Evolutionary conservation across 2,888 invertebrate species (phyloP), one percentile per base, ranked within the genome.

Genomic region (Thymelicus acteon): DNA sequence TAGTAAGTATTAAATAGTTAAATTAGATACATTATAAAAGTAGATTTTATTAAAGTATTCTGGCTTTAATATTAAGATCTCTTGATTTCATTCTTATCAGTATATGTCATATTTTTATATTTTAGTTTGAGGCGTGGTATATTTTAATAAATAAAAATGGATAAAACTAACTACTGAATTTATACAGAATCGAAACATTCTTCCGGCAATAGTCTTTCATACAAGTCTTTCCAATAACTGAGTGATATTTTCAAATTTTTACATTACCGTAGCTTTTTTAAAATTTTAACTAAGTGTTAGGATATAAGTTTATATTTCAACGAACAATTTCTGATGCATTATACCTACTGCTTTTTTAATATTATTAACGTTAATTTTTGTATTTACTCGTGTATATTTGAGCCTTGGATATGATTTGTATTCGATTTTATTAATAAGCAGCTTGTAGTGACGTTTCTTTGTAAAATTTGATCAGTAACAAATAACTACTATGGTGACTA

Each of bases 191-290:
- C n/a, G 37, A 63, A 31, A 63, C 49, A 63, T 58, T 69, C 70
- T 71, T 71, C 65, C 70, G 65, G 65, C 65, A 71, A 71, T 60
- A 71, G 70, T 71, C 70, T 40, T 60, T 78, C 77, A 76, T 74
- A 74, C 68, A 80, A 78, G 87, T 87, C 85, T 90, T 87, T 90
- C 87, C 86, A 83, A 84, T 84, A 85, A 85, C 82, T 85, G 85
- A 89, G 90, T 90, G 90, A 92, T 92, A 90, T 91, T 89, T 90
- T 79, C 85, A 80, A 81, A 85, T 84, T 78, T 80, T 81, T 85
- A 82, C 76, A 78, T 72, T 78, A 79, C 77, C 66, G 82, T 86
- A 89, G 82, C 82, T 84, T 86, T 85, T 85, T 82, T 82, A 82
- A 83, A 79, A 80, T 79, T 89, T 13, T 86, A 82, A 72, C 78